Percentiles rank a stretch among this genome's conserved stretches.
These are phyloP conservation scores for Entomobrya multifasciata DNA, from an alignment of 2,888 invertebrate species.

Conservation along the genomic window DNA sequence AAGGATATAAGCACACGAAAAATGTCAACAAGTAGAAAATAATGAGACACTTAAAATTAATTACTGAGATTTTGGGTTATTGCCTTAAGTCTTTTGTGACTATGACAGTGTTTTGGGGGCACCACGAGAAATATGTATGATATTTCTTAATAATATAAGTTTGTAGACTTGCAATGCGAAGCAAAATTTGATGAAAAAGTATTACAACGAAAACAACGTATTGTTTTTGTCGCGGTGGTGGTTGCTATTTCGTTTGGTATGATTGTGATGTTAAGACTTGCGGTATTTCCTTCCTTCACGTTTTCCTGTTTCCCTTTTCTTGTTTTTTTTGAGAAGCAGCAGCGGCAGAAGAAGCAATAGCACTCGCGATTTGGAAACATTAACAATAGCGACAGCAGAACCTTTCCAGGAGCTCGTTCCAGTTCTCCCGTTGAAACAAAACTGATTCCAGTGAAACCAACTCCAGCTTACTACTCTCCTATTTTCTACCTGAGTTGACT, in stretches of 20 bases:
- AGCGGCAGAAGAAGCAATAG: background rate
- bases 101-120: background rate
- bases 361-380: background rate
- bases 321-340: background rate
- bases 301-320: conserved; percentile 31
- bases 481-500: conserved; percentile 55
- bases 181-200: no score
- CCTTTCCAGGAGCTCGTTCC: conserved; percentile 34
- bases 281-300: conserved; percentile 37
- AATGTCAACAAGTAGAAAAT: conserved; percentile 33
- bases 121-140: background rate
- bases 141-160: background rate
- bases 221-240: background rate
- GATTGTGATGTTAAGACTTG: background rate
- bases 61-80: background rate
- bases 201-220: background rate
- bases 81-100: background rate
- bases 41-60: conserved; percentile 18
- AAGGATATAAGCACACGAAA: background rate
- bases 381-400: background rate
- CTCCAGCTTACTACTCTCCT: conserved; percentile 21
- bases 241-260: background rate
- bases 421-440: conserved; percentile 41
- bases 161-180: no score
- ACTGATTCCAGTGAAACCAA: conserved; percentile 40